Conservation (phyloP, 2,888 invertebrate genomes). For the Norana najaformis region DNA sequence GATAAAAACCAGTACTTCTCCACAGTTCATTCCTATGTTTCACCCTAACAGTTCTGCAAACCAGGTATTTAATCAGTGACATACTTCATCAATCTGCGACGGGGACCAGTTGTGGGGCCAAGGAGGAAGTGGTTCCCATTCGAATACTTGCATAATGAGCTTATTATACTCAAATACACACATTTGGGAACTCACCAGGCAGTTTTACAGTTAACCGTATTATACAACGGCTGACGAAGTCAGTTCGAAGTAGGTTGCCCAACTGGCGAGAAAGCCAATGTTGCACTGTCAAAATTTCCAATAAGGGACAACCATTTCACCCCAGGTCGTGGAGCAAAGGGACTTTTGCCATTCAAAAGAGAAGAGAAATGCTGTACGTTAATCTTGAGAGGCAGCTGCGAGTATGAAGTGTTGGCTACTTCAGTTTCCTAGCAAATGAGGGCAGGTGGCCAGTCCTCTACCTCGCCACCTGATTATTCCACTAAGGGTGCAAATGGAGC, state of each 20-base stretch:
- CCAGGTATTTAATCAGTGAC: not conserved
- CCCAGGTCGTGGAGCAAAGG: no score
- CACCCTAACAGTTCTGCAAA: not conserved
- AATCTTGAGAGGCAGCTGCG: no score
- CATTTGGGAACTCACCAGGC: not conserved
- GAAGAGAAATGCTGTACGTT: not conserved
- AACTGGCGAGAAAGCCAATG: no score
- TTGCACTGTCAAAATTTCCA: no score
- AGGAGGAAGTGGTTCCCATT: not conserved
- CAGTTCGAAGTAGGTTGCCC: no score
- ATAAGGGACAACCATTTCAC: no score
- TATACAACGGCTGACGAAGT: not conserved
- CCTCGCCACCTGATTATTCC: not conserved
- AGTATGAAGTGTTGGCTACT: no score
- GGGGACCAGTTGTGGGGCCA: not conserved
- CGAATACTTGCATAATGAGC: not conserved
- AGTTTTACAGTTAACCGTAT: not conserved
- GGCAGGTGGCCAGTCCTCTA: not conserved
- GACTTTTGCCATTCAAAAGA: no score
- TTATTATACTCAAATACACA: not conserved
- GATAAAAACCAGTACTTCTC: not conserved
- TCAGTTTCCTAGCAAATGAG: not conserved
- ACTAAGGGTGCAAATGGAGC: not conserved
- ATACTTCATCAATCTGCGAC: not conserved
- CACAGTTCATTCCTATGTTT: not conserved